Evolutionary conservation across 2,888 invertebrate genomes (phyloP).

Genomic region (Polietes domitor): DNA sequence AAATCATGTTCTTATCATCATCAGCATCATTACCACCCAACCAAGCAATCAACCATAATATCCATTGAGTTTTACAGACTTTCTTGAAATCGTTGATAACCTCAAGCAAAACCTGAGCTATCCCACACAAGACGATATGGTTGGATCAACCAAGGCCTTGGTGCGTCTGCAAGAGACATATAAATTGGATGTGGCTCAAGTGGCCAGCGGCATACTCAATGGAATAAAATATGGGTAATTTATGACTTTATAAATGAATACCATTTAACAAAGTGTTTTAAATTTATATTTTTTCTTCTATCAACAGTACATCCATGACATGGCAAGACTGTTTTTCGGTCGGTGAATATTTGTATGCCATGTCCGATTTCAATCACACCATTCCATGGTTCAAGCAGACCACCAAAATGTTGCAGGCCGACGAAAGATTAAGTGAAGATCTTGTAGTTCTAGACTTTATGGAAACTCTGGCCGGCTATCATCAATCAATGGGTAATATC

Average conservation of each 20-base stretch:
- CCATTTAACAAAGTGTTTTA: neutral
- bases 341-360: constrained; percentile 94
- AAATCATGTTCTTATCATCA: neutral
- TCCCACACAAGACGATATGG: constrained; percentile 94
- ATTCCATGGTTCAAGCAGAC: constrained; percentile 97
- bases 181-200: constrained; percentile 90
- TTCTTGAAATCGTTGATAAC: constrained; percentile 88
- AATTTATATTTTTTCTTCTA: constrained; percentile 17
- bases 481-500: constrained; percentile 73
- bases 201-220: constrained; percentile 92
- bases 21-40: neutral
- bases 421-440: constrained; percentile 76
- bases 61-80: constrained; percentile 82
- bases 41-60: neutral
- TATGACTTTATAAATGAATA: neutral
- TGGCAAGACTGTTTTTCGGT: constrained; percentile 98
- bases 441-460: constrained; percentile 73
- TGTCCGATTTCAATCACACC: constrained; percentile 95
- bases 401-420: constrained; percentile 86
- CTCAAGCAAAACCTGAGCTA: constrained; percentile 88
- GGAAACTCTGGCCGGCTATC: constrained; percentile 74
- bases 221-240: constrained; percentile 91
- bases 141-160: constrained; percentile 96
- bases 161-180: constrained; percentile 97
- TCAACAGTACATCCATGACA: constrained; percentile 84